Conservation (phyloP, 37 sponge, comb jelly and placozoan species). For the Aphrocallistes beatrix region DNA sequence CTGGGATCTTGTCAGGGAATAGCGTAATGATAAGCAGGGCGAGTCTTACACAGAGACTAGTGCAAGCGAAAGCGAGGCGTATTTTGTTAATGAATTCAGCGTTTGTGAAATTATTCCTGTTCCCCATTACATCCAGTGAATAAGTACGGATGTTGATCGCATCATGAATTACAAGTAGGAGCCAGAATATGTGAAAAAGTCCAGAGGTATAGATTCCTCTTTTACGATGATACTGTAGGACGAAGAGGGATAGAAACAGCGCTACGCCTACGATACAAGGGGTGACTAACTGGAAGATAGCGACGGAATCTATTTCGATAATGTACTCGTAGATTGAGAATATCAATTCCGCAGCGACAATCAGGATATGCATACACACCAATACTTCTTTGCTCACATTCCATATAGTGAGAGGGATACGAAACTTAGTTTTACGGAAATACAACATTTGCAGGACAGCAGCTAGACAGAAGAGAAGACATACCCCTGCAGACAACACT, state of each 20-base stretch:
- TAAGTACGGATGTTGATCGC: conserved; percentile 38
- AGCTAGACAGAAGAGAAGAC: conserved; percentile 34
- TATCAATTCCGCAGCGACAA: background rate
- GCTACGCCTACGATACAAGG: conserved; percentile 33
- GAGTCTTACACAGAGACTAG: background rate
- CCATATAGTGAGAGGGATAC: background rate
- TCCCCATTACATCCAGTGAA: conserved; percentile 31
- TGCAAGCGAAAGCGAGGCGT: background rate
- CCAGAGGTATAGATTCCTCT: conserved; percentile 49
- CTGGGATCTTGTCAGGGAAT: conserved; percentile 35
- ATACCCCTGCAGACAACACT: conserved; percentile 43
- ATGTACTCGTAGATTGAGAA: background rate
- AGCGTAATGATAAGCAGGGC: conserved; percentile 49
- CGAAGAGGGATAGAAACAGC: conserved; percentile 30
- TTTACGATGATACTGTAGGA: conserved; percentile 21
- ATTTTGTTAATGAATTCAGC: background rate
- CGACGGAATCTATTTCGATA: background rate
- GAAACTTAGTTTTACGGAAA: background rate
- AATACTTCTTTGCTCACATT: background rate
- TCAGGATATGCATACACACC: background rate
- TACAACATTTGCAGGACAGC: conserved; percentile 26
- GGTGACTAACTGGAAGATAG: conserved; percentile 37
- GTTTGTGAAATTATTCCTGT: background rate
- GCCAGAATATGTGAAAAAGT: conserved; percentile 51
- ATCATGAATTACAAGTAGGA: conserved; percentile 39